A percentile compares a stretch with the other conserved stretches of the same genome.
phyloP scores from a whole-genome alignment of 2,797 vertebrate genomes.

The Arrhamphus sclerolepis region DNA sequence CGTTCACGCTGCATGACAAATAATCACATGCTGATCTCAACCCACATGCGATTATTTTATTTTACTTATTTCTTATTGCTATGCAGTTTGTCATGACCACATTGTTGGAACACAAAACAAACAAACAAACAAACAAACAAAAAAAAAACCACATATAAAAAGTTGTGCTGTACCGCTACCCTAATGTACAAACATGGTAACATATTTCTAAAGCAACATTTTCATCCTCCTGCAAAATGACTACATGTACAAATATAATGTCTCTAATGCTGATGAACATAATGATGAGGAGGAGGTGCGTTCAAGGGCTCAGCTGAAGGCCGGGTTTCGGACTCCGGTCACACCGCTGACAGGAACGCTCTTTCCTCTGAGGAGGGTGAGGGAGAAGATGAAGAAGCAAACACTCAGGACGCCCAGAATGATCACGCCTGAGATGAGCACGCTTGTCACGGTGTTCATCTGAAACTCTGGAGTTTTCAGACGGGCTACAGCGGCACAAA shows the following conservation, averaged over 20 bases:
- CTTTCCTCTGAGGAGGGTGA: slow-evolving; percentile 88
- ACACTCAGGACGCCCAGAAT: slow-evolving; percentile 88
- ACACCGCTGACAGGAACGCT: slow-evolving; percentile 70
- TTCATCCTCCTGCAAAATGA: no score
- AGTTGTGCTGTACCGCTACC: slow-evolving; percentile 45
- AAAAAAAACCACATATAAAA: slow-evolving; percentile 34
- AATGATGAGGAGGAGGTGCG: neutral
- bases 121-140: no score
- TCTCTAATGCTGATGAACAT: slow-evolving; percentile 21
- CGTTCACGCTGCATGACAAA: no score
- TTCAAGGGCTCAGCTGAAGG: slow-evolving; percentile 82
- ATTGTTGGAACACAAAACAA: no score
- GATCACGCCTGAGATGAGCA: slow-evolving; percentile 89
- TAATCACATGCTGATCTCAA: no score
- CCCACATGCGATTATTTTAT: no score
- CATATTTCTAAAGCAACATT: slow-evolving; percentile 43
- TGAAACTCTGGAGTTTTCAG: slow-evolving; percentile 83
- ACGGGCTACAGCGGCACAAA: slow-evolving; percentile 76
- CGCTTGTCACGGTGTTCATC: slow-evolving; percentile 87
- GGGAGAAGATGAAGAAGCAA: slow-evolving; percentile 88
- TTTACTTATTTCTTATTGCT: neutral
- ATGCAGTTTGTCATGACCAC: neutral
- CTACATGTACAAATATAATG: slow-evolving; percentile 28
- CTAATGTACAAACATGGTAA: slow-evolving; percentile 42
- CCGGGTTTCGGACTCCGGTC: slow-evolving; percentile 86